These are phyloP conservation scores for Manis crassicaudata DNA, from an alignment of 2,797 vertebrate genomes.

Conservation along the genomic window DNA sequence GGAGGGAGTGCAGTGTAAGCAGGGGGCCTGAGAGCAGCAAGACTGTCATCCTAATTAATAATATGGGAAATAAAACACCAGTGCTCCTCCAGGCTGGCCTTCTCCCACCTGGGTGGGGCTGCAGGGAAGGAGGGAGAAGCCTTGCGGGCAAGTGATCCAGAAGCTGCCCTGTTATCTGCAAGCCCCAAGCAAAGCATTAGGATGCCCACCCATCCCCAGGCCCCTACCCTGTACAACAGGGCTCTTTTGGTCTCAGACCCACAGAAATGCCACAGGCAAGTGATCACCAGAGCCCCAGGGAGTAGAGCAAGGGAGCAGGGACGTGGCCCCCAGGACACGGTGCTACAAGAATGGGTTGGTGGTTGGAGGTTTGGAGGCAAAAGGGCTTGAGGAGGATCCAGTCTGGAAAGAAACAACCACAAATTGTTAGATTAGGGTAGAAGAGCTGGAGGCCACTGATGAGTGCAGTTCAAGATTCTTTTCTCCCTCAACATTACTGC, in stretches of 20 bases:
- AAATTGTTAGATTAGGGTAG: not conserved
- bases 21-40: not conserved
- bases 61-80: not conserved
- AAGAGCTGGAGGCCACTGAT: not conserved
- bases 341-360: conserved; percentile 85
- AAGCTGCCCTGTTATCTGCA: conserved; percentile 6
- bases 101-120: not conserved
- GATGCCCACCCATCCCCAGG: conserved; percentile 13
- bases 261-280: conserved; percentile 64
- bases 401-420: conserved; percentile 64
- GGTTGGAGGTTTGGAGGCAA: conserved; percentile 76
- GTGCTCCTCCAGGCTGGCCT: not conserved
- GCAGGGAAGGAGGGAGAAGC: not conserved
- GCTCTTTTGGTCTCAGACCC: conserved; percentile 47
- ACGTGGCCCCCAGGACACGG: conserved; percentile 36
- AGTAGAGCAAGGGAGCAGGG: not conserved
- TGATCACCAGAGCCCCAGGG: conserved; percentile 44
- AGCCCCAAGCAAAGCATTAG: conserved; percentile 53
- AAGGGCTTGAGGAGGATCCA: conserved; percentile 70
- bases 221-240: not conserved
- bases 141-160: not conserved
- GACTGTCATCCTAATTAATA: not conserved
- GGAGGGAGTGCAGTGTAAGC: not conserved
- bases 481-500: not conserved
- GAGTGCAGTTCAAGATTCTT: not conserved